These are phyloP conservation scores for Tonatia bakeri DNA, from an alignment of 2,113 vertebrate species.

Conservation along the genomic window DNA sequence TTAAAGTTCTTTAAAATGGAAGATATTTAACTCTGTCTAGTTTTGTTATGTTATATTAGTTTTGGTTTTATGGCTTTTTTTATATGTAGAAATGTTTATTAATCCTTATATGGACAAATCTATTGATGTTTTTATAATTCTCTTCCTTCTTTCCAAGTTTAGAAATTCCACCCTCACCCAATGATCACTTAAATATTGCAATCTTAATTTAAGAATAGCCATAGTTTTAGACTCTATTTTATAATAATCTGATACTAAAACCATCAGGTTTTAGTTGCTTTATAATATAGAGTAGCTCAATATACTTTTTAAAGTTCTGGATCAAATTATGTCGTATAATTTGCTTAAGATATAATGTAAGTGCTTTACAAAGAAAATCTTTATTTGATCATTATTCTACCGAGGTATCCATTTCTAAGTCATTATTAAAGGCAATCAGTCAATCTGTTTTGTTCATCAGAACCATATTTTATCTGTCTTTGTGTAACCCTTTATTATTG, in stretches of 20 bases:
- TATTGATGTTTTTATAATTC: not conserved
- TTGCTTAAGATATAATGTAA: not conserved
- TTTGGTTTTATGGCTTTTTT: not conserved
- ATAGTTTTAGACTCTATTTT: not conserved
- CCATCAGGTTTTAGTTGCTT: not conserved
- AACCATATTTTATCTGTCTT: not conserved
- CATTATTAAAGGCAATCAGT: not conserved
- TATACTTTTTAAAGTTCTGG: not conserved
- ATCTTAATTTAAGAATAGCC: not conserved
- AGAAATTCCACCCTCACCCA: not conserved
- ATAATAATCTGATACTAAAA: not conserved
- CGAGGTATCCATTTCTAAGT: not conserved
- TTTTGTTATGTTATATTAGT: not conserved
- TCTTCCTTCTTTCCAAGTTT: not conserved
- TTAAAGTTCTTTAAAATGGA: conserved; percentile 9
- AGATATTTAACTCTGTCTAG: not conserved
- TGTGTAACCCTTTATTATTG: not conserved
- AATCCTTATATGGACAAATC: not conserved
- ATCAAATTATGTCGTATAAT: not conserved
- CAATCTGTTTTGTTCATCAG: not conserved
- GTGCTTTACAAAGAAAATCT: not conserved
- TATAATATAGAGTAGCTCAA: not conserved
- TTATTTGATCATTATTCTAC: not conserved
- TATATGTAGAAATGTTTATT: not conserved
- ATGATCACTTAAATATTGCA: not conserved